phyloP scores from a whole-genome alignment of 1,140 invertebrate genomes.

The Drosophila bipectinata region DNA sequence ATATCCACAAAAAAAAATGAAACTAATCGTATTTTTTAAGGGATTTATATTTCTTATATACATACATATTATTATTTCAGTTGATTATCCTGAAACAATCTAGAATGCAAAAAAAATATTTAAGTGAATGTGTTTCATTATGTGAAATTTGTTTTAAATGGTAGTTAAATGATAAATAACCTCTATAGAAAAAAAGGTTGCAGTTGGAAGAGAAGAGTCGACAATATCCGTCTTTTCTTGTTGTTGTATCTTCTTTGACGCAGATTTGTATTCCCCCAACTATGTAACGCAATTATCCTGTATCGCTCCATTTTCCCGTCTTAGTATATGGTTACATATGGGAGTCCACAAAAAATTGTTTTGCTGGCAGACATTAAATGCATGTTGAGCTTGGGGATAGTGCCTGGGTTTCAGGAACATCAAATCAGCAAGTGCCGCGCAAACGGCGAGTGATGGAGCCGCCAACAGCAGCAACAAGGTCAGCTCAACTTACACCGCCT shows the following conservation, averaged over 20 bases:
- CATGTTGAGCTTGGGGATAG: slow-evolving; percentile 19
- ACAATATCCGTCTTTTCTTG: no score
- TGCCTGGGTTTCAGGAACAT: slow-evolving; percentile 34
- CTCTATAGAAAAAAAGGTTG: no score
- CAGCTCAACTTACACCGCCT: not conserved
- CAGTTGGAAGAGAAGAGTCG: no score
- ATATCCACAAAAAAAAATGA: no score
- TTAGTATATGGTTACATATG: not conserved
- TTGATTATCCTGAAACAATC: no score
- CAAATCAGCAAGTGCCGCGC: slow-evolving; percentile 56
- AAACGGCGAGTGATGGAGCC: slow-evolving; percentile 28
- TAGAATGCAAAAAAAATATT: no score
- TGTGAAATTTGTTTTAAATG: no score
- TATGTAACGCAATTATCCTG: not conserved
- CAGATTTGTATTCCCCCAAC: not conserved
- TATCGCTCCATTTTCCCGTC: not conserved
- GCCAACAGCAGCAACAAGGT: slow-evolving; percentile 12
- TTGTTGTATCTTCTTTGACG: not conserved
- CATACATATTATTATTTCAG: no score
- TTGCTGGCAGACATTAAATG: slow-evolving; percentile 71
- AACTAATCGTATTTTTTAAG: no score
- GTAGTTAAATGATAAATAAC: no score
- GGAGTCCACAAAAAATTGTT: not conserved
- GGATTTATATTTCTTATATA: no score
- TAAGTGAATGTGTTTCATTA: no score